Percentiles rank a stretch among this genome's conserved stretches.
Conservation (phyloP, 2,797 vertebrate species). For the Falco novaeseelandiae region DNA sequence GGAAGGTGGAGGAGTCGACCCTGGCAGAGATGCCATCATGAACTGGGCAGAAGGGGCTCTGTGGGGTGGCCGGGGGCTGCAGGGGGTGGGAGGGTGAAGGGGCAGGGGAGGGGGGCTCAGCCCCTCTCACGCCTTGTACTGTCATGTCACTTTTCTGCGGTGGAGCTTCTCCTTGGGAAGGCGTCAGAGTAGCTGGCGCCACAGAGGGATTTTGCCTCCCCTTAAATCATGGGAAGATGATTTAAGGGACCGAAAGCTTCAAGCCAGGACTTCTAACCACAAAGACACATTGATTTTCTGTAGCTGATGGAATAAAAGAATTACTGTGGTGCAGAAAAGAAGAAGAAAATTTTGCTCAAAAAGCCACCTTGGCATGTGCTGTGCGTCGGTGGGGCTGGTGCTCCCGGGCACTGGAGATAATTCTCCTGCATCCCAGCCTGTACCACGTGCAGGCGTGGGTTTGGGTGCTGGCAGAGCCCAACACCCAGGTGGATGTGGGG, state of each 20-base stretch:
- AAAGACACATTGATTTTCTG: slow-evolving; percentile 57
- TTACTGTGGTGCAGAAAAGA: not conserved
- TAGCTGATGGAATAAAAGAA: slow-evolving; percentile 39
- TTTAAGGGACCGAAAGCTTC: slow-evolving; percentile 47
- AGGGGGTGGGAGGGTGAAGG: not conserved
- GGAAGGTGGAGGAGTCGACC: not conserved
- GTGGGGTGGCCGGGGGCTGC: too few species aligned
- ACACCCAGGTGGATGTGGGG: not conserved
- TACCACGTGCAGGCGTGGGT: fast-evolving
- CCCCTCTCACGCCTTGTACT: not conserved
- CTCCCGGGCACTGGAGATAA: fast-evolving
- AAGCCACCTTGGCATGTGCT: not conserved
- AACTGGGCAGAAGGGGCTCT: not conserved
- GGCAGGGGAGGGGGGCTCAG: not conserved
- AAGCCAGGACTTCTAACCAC: slow-evolving; percentile 21
- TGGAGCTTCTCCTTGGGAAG: not conserved
- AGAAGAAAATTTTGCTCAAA: not conserved
- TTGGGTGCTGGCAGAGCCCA: not conserved
- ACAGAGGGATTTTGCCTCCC: not conserved
- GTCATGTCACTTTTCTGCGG: fast-evolving
- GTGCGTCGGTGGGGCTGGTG: not conserved
- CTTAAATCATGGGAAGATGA: slow-evolving; percentile 7
- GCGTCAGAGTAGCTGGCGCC: not conserved
- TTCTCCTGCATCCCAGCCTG: not conserved
- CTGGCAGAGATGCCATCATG: not conserved